Evolutionary conservation across 2,797 vertebrate species (phyloP), one percentile per base, ranked within the genome.

Genomic region (Vireo griseus): DNA sequence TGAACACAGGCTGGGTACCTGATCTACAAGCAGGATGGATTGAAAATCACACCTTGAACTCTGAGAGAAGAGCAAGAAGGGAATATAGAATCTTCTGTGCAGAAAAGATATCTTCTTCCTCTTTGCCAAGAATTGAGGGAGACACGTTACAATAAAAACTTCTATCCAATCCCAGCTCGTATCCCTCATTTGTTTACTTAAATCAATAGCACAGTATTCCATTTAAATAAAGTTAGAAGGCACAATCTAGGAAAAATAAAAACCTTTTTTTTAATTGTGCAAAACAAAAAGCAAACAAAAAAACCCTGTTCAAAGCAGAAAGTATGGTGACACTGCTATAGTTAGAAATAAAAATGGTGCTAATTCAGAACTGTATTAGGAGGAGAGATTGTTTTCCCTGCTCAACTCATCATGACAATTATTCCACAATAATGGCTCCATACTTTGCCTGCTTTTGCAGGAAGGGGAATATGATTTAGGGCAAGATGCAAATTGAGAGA

Each of bases 401-500:
- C 55, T 90, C 61, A 90, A 74, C 18, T 81, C 10, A 1, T 91
- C 81, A 45, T 66, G 92, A 95, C 79, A 90, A 84, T 80, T 83
- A 90, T 45, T 81, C 40, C 57, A 67, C 45, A 72, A 59, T 58
- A 68, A 71, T 29, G 50, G 78, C 72, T 86, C 61, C 50, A 21
- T 29, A 68, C 50, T 88, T 86, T 3, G 72, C 44, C 25, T 91
- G 75, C 44, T 93, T 94, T 88, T 95, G 82, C 86, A 94, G n/a
- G 24, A 73, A 82, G 22, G 11, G 19, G 74, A 95, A 29, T 69
- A 88, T 8, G n/a, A 84, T 92, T 86, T 67, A 63, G 62, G 65
- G 95, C 77, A 95, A 82, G 67, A 84, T 72, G 63, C 75, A 97
- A 95, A 88, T 75, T 78, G 5, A 4, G 91, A 90, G 13, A 94